Evolutionary conservation across 2,888 invertebrate species (phyloP).

Genomic region (Trissoscelio sp.): DNA sequence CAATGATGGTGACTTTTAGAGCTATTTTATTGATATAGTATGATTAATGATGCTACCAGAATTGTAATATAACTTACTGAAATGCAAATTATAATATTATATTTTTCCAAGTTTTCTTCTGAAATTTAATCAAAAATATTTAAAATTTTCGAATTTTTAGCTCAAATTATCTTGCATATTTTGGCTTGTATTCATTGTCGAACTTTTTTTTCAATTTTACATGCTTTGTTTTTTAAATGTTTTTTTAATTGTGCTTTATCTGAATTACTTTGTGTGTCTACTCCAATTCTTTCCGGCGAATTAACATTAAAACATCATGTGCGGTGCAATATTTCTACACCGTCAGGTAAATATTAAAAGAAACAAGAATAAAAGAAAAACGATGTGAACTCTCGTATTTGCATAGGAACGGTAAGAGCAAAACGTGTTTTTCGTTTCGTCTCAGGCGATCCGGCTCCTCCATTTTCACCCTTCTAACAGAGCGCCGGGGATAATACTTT

Average conservation of each 20-base stretch:
- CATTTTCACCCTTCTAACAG: constrained; percentile 56
- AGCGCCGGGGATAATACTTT: constrained; percentile 58
- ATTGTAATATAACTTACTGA: too few species aligned
- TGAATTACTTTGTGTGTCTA: constrained; percentile 3
- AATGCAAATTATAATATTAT: background rate
- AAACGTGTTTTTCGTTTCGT: constrained; percentile 65
- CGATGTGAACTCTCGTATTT: constrained; percentile 60
- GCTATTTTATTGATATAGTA: constrained; percentile 26
- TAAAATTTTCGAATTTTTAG: too few species aligned
- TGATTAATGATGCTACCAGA: background rate
- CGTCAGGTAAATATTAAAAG: constrained; percentile 51
- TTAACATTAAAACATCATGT: constrained; percentile 50
- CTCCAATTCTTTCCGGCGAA: constrained; percentile 31
- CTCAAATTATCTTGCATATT: too few species aligned
- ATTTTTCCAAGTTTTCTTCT: too few species aligned
- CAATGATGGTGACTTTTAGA: constrained; percentile 33
- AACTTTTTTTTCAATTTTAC: too few species aligned
- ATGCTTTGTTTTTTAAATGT: background rate
- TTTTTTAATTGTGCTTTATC: constrained; percentile 20
- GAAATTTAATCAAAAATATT: too few species aligned
- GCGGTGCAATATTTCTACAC: constrained; percentile 49
- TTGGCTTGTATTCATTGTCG: too few species aligned
- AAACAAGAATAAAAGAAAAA: constrained; percentile 49
- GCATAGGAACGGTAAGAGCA: constrained; percentile 55
- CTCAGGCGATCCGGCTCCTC: constrained; percentile 58